Percentiles rank a stretch among this genome's conserved stretches.
phyloP scores from a whole-genome alignment of 2,113 vertebrate genomes.

The Callocephalon fimbriatum region DNA sequence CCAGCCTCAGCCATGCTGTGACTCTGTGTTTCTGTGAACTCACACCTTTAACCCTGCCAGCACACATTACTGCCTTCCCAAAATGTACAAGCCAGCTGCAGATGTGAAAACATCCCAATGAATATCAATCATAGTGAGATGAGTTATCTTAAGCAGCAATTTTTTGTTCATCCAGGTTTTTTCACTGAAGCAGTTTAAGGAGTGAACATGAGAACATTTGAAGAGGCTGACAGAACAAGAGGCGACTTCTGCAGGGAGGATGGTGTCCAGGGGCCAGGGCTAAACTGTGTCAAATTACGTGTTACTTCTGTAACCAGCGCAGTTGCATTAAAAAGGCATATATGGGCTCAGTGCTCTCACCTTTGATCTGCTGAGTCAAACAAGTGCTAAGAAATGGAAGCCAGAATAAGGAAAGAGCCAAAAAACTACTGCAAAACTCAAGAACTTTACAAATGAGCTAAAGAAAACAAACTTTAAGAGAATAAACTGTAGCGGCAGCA shows the following conservation, averaged over 20 bases:
- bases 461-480: background rate
- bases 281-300: background rate
- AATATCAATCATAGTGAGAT: background rate
- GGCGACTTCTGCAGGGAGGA: background rate
- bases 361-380: background rate
- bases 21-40: background rate
- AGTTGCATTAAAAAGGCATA: background rate
- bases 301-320: background rate
- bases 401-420: background rate
- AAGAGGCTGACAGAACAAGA: background rate
- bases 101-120: background rate
- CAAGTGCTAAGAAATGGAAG: background rate
- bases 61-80: background rate
- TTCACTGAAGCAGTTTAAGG: background rate
- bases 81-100: background rate
- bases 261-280: background rate
- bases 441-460: background rate
- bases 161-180: background rate
- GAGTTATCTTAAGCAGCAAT: background rate
- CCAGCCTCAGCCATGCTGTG: background rate
- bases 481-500: background rate
- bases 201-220: background rate
- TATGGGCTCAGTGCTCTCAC: background rate
- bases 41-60: background rate
- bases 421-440: background rate